Evolutionary conservation across 2,888 invertebrate genomes (phyloP).

Genomic region (Stomorhina lunata): DNA sequence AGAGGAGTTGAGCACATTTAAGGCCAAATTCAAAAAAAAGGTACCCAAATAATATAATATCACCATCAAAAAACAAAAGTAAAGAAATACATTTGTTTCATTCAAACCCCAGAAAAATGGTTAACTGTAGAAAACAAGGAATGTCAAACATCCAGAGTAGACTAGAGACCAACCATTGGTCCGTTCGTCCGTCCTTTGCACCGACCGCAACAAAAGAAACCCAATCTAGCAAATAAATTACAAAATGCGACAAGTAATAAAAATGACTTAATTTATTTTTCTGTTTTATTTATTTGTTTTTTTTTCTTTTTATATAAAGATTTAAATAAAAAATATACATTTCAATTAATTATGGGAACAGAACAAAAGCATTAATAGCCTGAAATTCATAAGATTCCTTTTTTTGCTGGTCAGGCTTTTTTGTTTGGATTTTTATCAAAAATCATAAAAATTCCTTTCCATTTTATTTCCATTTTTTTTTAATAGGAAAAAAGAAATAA

Average conservation of each 20-base stretch:
- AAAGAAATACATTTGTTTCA: neutral
- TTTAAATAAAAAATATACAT: conserved; percentile 54
- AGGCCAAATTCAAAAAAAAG: conserved; percentile 27
- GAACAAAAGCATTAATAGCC: neutral
- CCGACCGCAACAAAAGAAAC: conserved; percentile 56
- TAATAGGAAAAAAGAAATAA: no score
- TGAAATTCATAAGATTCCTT: no score
- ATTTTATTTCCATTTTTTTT: no score
- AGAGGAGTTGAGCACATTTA: conserved; percentile 36
- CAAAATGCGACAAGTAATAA: conserved; percentile 67
- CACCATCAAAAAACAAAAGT: neutral
- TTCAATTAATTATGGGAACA: conserved; percentile 59
- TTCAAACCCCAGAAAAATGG: neutral
- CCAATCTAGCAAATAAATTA: conserved; percentile 59
- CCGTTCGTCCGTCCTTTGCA: no score
- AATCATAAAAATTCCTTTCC: no score
- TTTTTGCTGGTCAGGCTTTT: no score
- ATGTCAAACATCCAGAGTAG: neutral
- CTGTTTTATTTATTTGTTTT: neutral
- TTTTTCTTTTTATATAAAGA: conserved; percentile 32
- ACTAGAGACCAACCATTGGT: neutral
- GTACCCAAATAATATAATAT: neutral
- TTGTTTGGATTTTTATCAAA: no score
- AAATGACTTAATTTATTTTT: conserved; percentile 66
- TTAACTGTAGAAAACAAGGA: neutral